Percentiles rank a stretch among this genome's conserved stretches.
phyloP scores from a whole-genome alignment of 2,888 invertebrate species.

The Euplexia lucipara region DNA sequence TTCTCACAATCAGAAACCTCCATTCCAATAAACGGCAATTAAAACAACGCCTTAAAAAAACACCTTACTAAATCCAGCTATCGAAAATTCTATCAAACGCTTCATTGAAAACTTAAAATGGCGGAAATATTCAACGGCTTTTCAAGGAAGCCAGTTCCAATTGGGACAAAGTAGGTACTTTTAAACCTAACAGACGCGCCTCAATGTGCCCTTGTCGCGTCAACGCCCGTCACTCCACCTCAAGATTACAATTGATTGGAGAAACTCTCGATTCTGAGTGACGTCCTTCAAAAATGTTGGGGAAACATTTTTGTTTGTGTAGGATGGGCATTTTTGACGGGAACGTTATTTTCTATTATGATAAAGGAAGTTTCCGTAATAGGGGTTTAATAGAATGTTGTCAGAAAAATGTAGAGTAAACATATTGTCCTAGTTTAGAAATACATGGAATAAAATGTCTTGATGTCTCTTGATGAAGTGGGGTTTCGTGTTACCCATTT shows the following conservation, averaged over 20 bases:
- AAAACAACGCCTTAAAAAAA: slow-evolving; percentile 16
- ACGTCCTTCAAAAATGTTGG: slow-evolving; percentile 47
- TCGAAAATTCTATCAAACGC: slow-evolving; percentile 26
- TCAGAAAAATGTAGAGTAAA: slow-evolving; percentile 1
- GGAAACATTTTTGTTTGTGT: slow-evolving; percentile 50
- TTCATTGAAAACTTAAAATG: slow-evolving; percentile 53
- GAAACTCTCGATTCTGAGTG: slow-evolving; percentile 41
- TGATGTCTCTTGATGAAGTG: neutral
- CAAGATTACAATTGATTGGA: slow-evolving; percentile 59
- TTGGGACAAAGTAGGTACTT: slow-evolving; percentile 40
- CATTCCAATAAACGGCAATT: slow-evolving; percentile 1
- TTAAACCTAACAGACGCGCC: slow-evolving; percentile 50
- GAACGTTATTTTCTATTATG: slow-evolving; percentile 19
- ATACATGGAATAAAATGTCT: neutral
- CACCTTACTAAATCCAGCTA: slow-evolving; percentile 10
- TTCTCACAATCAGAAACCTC: no score
- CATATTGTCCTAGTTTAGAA: neutral
- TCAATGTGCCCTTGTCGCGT: slow-evolving; percentile 66
- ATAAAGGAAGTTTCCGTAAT: slow-evolving; percentile 10
- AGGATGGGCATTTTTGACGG: slow-evolving; percentile 25
- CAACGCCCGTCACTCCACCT: slow-evolving; percentile 41
- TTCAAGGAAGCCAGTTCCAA: slow-evolving; percentile 50
- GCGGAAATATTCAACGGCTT: slow-evolving; percentile 50
- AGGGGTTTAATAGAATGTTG: slow-evolving; percentile 10
- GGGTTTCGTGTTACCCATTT: no score